Conservation (phyloP, 1,140 invertebrate genomes). For the Drosophila arizonae region DNA sequence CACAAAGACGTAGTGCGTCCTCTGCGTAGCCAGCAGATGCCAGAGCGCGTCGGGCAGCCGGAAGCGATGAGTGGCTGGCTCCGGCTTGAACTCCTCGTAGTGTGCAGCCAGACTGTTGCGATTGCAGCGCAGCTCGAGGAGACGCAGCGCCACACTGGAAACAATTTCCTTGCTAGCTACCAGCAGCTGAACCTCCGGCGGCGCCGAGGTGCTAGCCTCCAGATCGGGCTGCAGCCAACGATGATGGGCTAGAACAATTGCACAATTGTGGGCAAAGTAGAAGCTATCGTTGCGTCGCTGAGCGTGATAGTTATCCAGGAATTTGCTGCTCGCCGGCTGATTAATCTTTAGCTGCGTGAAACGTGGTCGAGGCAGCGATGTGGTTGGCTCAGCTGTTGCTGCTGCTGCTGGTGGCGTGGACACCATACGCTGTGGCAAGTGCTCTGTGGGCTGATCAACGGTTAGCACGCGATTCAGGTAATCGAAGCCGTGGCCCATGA, state of each 20-base stretch:
- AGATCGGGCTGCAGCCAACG: slow-evolving; percentile 60
- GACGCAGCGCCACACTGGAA: slow-evolving; percentile 46
- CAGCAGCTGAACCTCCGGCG: slow-evolving; percentile 27
- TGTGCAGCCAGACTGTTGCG: slow-evolving; percentile 66
- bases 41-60: slow-evolving; percentile 50
- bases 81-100: slow-evolving; percentile 60
- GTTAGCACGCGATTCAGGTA: slow-evolving; percentile 91
- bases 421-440: slow-evolving; percentile 84
- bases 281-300: slow-evolving; percentile 77
- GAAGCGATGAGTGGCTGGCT: slow-evolving; percentile 27
- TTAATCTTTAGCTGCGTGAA: slow-evolving; percentile 83
- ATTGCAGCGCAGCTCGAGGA: slow-evolving; percentile 76
- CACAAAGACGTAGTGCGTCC: slow-evolving; percentile 64
- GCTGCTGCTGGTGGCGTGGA: slow-evolving; percentile 56
- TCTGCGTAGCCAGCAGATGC: slow-evolving; percentile 54
- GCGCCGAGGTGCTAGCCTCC: not conserved
- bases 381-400: slow-evolving; percentile 54
- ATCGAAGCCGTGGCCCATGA: slow-evolving; percentile 97
- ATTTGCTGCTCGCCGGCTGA: slow-evolving; percentile 68
- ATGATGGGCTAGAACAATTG: slow-evolving; percentile 72
- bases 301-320: slow-evolving; percentile 83
- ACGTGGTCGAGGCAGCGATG: slow-evolving; percentile 67
- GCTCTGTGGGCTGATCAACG: slow-evolving; percentile 84
- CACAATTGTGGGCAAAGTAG: slow-evolving; percentile 74
- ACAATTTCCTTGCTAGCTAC: slow-evolving; percentile 40